Conservation (phyloP, 2,888 invertebrate genomes). For the Sialis lutaria region DNA sequence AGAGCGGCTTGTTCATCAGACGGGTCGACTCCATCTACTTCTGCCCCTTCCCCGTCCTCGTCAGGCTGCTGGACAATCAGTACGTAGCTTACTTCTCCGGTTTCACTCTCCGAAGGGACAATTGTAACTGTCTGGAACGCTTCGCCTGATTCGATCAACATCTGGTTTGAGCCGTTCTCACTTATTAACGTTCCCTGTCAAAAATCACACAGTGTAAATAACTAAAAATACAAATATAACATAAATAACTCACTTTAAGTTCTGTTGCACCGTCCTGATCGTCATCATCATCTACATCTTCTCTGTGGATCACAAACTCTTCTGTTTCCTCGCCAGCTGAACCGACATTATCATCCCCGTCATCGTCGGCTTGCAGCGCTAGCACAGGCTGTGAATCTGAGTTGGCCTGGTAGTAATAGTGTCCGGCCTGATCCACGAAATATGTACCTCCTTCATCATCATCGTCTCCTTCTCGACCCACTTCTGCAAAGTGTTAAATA, state of each 20-base stretch:
- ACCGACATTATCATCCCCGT: conserved; percentile 18
- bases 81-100: conserved; percentile 74
- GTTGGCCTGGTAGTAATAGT: conserved; percentile 65
- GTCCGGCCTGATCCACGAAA: conserved; percentile 65
- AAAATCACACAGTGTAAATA: conserved; percentile 2
- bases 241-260: conserved; percentile 15
- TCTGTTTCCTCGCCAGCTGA: conserved; percentile 27
- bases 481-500: conserved; percentile 8
- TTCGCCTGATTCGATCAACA: conserved; percentile 37
- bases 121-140: conserved; percentile 69
- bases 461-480: conserved; percentile 17
- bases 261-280: conserved; percentile 10
- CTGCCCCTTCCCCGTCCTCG: conserved; percentile 34
- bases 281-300: conserved; percentile 27
- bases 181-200: conserved; percentile 15
- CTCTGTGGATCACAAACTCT: conserved; percentile 29
- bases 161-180: conserved; percentile 23
- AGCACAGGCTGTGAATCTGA: conserved; percentile 45
- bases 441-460: conserved; percentile 45
- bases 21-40: conserved; percentile 28
- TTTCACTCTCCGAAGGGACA: conserved; percentile 58
- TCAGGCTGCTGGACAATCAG: conserved; percentile 65
- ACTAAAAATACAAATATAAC: conserved; percentile 4
- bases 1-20: conserved; percentile 32
- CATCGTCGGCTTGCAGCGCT: conserved; percentile 24